Conservation (phyloP, 2,113 vertebrate species). For the Cepphus grylle region DNA sequence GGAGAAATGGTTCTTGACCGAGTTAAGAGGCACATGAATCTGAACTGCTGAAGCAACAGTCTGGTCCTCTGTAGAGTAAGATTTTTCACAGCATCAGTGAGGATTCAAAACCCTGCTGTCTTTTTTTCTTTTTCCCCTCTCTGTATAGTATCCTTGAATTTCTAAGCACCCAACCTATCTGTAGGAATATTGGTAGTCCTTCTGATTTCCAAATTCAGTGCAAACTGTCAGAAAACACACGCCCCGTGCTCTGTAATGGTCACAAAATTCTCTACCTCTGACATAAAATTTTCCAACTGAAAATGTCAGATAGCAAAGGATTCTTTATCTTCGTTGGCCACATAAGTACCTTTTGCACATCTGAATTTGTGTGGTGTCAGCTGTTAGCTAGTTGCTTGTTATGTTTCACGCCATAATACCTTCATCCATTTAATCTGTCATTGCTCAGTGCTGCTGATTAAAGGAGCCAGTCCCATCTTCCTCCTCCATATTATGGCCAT, state of each 20-base stretch:
- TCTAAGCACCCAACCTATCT: not conserved
- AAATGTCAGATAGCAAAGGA: constrained; percentile 28
- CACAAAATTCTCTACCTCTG: not conserved
- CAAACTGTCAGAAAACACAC: not conserved
- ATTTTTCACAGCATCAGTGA: not conserved
- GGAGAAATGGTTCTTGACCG: not conserved
- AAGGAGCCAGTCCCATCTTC: not conserved
- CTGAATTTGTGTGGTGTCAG: constrained; percentile 37
- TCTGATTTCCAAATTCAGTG: not conserved
- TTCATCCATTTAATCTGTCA: constrained; percentile 47
- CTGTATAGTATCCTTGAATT: not conserved
- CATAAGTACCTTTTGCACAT: not conserved
- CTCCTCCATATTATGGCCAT: not conserved
- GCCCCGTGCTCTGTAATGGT: not conserved
- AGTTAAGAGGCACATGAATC: not conserved
- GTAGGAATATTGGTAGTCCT: not conserved
- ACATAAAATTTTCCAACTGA: constrained; percentile 44
- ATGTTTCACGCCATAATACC: constrained; percentile 19
- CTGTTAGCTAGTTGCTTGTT: not conserved
- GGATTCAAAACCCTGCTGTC: not conserved
- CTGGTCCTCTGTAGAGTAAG: not conserved
- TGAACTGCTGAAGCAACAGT: not conserved
- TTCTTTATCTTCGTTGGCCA: constrained; percentile 42
- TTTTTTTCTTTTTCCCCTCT: not conserved
- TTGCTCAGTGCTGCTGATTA: constrained; percentile 6